Conservation (phyloP, 1,140 invertebrate genomes). For the Drosophila oshimai region DNA sequence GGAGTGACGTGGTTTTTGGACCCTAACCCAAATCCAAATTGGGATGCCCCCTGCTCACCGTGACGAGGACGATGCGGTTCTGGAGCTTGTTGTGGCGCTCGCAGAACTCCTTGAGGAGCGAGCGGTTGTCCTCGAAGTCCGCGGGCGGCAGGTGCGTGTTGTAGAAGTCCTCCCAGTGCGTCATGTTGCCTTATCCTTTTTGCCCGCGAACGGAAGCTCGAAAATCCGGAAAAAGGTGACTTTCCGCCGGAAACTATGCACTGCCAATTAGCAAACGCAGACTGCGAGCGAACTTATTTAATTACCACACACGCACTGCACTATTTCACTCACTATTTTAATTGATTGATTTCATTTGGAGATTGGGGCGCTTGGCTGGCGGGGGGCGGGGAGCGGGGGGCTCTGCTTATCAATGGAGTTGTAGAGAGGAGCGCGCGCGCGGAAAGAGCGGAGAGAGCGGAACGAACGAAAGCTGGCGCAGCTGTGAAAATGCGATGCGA, state of each 20-base stretch:
- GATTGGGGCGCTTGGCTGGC: conserved; percentile 1
- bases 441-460: conserved; percentile 8
- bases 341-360: conserved; percentile 41
- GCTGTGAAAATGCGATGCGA: conserved; percentile 17
- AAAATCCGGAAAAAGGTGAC: conserved; percentile 9
- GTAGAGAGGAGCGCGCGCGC: conserved; percentile 31
- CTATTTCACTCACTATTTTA: conserved; percentile 19
- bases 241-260: conserved; percentile 45
- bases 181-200: conserved; percentile 48
- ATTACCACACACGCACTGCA: conserved; percentile 24
- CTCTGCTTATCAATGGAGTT: conserved; percentile 71
- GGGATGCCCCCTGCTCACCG: conserved; percentile 84
- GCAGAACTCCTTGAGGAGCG: conserved; percentile 88
- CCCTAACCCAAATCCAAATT: neutral
- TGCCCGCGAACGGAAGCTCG: conserved; percentile 26
- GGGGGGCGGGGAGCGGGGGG: conserved; percentile 6
- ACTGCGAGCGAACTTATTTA: conserved; percentile 9
- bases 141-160: conserved; percentile 88
- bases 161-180: conserved; percentile 91
- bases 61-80: conserved; percentile 89
- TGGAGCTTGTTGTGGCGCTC: conserved; percentile 86
- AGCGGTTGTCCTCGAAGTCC: conserved; percentile 88
- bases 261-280: conserved; percentile 39
- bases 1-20: neutral
- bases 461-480: conserved; percentile 25